Conservation (phyloP, 2,797 vertebrate genomes). For the Ptychobarbus kaznakovi region DNA sequence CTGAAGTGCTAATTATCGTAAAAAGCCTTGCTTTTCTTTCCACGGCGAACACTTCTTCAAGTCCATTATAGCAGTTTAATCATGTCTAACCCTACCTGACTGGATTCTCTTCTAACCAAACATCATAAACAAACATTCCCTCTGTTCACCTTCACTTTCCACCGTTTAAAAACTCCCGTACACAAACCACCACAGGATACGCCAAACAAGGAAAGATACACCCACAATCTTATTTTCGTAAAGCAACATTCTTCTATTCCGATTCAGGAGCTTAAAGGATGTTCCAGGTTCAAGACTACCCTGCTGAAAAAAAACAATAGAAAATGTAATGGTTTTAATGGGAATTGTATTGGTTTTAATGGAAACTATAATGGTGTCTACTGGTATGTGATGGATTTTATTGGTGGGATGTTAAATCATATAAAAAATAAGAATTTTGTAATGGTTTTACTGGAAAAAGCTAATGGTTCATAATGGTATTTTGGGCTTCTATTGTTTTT, state of each 20-base stretch:
- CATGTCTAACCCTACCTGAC: constrained; percentile 31
- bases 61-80: constrained; percentile 43
- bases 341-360: no score
- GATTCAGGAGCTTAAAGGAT: constrained; percentile 18
- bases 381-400: no score
- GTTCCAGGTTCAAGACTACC: background rate
- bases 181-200: constrained; percentile 67
- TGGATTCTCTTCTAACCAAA: constrained; percentile 46
- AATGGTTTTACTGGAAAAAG: no score
- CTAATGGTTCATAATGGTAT: no score
- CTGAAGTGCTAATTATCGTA: constrained; percentile 39
- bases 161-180: constrained; percentile 59
- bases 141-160: constrained; percentile 62
- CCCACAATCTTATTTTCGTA: constrained; percentile 5
- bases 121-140: constrained; percentile 46
- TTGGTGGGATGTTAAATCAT: no score
- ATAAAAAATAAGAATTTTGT: no score
- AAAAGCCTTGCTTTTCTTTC: constrained; percentile 26
- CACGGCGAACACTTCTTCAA: background rate
- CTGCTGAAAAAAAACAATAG: no score
- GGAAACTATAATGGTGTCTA: no score
- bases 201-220: constrained; percentile 35
- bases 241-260: constrained; percentile 23
- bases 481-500: no score
- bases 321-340: no score